These are phyloP conservation scores for Sesia apiformis DNA, from an alignment of 2,888 invertebrate genomes.

Conservation along the genomic window DNA sequence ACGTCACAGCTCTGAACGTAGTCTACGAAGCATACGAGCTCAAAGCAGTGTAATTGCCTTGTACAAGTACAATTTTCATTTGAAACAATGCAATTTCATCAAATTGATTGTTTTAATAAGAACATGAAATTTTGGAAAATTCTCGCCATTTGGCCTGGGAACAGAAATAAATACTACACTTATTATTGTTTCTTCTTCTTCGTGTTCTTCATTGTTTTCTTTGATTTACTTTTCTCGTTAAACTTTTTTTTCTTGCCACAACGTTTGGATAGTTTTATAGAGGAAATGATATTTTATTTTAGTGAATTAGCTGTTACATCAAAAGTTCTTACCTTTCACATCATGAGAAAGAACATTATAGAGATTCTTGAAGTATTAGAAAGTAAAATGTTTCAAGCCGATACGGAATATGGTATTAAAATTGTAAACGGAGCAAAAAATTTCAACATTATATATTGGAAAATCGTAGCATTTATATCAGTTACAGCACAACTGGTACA, in stretches of 20 bases:
- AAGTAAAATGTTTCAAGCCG: constrained; percentile 31
- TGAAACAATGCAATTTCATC: constrained; percentile 3
- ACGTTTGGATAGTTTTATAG: constrained; percentile 5
- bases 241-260: constrained; percentile 36
- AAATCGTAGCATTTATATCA: constrained; percentile 20
- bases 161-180: constrained; percentile 14
- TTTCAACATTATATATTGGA: constrained; percentile 29
- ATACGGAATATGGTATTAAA: constrained; percentile 22
- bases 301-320: background rate
- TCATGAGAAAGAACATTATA: constrained; percentile 32
- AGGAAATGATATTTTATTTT: constrained; percentile 7
- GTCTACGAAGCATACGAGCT: no score
- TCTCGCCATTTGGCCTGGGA: constrained; percentile 30
- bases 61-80: no score
- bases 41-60: no score
- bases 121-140: constrained; percentile 34
- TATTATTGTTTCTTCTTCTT: constrained; percentile 24
- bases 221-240: constrained; percentile 19
- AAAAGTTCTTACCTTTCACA: constrained; percentile 42
- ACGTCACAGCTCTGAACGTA: no score
- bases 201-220: constrained; percentile 11
- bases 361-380: constrained; percentile 37
- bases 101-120: constrained; percentile 35
- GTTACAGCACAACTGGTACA: constrained; percentile 25
- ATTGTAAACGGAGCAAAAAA: constrained; percentile 23